Evolutionary conservation across 2,888 invertebrate species (phyloP), one percentile per base, ranked within the genome.

Genomic region (Drosophila paracracens): DNA sequence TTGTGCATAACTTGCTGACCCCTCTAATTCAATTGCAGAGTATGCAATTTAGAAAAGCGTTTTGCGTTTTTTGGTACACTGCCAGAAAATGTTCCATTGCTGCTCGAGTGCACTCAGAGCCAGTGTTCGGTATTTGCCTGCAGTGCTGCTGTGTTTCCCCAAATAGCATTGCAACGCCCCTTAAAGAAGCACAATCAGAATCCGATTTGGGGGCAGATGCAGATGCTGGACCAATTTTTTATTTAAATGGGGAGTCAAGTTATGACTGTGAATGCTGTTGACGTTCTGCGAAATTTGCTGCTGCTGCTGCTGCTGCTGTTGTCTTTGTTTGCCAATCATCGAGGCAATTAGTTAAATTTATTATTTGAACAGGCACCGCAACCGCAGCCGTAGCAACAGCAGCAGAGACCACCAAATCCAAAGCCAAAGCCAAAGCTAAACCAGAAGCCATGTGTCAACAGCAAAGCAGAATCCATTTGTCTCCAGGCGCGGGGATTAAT

Each of bases 341-440:
- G 74, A 62, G 70, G 68, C 88, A 90, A 89, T 90, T 89, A 90
- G 88, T 85, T 90, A 81, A 87, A 90, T 90, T 89, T 89, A 89
- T 89, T 90, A 87, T 89, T 90, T 85, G 82, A 72, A 60, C 73
- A 79, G 73, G 67, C 73, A 81, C 74, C 76, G 58, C 87, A 86
- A 84, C 81, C 84, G 58, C 79, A 86, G 64, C 70, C 73, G 61
- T 58, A 8, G 46, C 46, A 46, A 2, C 16, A 62, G 38, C 53
- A 61, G 38, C 46, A 58, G 68, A 40, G 65, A 50, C 57, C 48
- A 43, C 57, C 54, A 75, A 61, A 59, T 64, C 51, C 51, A 25
- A 62, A 60, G 36, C 57, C 54, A 54, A 56, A 50, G 36, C 57
- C 54, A 54, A 56, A 50, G n/a, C 53, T 48, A 58, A 62, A 59